phyloP scores from a whole-genome alignment of 2,113 vertebrate species.

The Pteronura brasiliensis region DNA sequence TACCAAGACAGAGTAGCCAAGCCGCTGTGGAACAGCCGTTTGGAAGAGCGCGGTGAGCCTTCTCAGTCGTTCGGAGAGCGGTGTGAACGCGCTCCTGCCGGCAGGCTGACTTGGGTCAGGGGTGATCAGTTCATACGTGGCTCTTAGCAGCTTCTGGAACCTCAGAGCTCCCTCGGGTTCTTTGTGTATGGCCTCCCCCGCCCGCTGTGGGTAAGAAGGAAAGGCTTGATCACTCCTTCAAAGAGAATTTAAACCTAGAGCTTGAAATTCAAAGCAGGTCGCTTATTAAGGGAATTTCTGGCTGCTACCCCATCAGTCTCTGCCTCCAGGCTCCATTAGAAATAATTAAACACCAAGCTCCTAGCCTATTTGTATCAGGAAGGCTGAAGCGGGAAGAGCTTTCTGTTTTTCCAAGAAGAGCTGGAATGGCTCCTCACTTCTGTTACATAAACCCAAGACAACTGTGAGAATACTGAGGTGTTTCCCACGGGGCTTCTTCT shows the following conservation, averaged over 20 bases:
- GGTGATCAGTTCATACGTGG: not conserved
- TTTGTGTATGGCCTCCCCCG: not conserved
- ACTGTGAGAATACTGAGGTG: not conserved
- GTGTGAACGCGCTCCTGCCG: not conserved
- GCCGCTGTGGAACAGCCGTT: not conserved
- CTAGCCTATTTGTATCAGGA: not conserved
- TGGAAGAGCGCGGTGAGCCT: not conserved
- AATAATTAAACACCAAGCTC: not conserved
- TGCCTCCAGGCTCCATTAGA: not conserved
- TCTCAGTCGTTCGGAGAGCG: not conserved
- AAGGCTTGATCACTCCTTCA: not conserved
- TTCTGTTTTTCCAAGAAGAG: not conserved
- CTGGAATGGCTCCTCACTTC: not conserved
- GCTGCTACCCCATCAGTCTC: not conserved
- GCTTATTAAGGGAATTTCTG: not conserved
- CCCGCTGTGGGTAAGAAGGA: not conserved
- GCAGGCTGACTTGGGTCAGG: not conserved
- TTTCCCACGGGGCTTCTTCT: not conserved
- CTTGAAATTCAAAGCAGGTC: constrained; percentile 10
- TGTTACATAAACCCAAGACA: not conserved
- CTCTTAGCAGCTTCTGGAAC: not conserved
- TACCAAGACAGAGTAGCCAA: not conserved
- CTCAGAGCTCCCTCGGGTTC: not conserved
- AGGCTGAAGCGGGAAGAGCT: not conserved
- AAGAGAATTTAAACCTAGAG: not conserved